phyloP scores from a whole-genome alignment of 2,797 vertebrate species.

The Acrocephalus scirpaceus region DNA sequence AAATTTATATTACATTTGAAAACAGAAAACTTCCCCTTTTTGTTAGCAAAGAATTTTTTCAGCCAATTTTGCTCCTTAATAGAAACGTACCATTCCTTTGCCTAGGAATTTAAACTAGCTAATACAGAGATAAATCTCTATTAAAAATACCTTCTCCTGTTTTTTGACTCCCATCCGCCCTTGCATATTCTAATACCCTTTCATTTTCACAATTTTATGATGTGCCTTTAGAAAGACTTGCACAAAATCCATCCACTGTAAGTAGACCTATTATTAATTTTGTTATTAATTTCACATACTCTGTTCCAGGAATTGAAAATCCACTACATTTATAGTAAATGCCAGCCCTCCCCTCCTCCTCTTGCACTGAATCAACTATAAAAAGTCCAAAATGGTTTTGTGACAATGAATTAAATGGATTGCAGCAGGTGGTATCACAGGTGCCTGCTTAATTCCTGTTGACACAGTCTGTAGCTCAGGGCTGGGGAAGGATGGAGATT shows the following conservation, averaged over 20 bases:
- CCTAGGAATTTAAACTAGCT: not conserved
- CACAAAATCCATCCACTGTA: not conserved
- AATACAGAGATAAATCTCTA: not conserved
- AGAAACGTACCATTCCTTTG: not conserved
- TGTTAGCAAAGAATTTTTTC: not conserved
- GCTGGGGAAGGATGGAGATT: constrained; percentile 16
- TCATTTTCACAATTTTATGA: not conserved
- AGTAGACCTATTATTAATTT: not conserved
- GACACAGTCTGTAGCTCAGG: constrained; percentile 14
- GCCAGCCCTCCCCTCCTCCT: not conserved
- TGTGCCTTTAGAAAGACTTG: not conserved
- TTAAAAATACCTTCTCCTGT: not conserved
- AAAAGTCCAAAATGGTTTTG: constrained; percentile 49
- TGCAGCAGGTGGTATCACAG: constrained; percentile 42
- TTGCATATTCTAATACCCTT: not conserved
- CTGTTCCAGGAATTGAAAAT: not conserved
- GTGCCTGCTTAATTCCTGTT: constrained; percentile 52
- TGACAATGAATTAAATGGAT: constrained; percentile 56
- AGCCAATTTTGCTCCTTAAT: not conserved
- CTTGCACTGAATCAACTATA: constrained; percentile 17
- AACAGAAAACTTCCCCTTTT: not conserved
- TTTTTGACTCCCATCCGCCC: not conserved
- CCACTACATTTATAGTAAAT: not conserved
- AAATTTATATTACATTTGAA: not conserved
- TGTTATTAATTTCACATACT: not conserved